Base-by-base conservation (phyloP, 2,888 invertebrate genomes). In the Euclidia mi region DNA sequence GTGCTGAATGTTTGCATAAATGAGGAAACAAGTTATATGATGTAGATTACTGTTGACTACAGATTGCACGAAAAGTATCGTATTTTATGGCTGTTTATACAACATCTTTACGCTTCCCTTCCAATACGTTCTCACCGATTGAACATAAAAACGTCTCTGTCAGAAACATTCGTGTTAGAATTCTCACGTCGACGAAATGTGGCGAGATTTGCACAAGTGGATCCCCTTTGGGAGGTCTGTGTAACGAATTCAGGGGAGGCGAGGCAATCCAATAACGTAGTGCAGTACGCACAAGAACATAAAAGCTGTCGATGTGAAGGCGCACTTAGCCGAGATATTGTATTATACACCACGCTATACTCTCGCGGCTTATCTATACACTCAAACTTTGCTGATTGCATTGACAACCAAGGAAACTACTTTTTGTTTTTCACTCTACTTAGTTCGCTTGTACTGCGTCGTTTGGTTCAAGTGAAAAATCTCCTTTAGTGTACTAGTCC, bases 141-240 rank as follows among this genome's bases (percentile, higher is more conserved):
- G 83, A 82, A 76, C 84, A 84, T 86, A 86, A 85, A 71, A 87
- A 84, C 78, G 80, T 82, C 79, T 79, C 77, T 79, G 80, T 77
- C 83, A 79, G 74, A 82, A 80, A 76, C 79, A 83, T 79, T 82
- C 79, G 62, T 72, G 52, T 76, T 78, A 76, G 78, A 79, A 82
- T 81, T 81, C 74, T 73, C 80, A 77, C 80, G 71, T 81, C 71
- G 76, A 70, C 65, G 73, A 76, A 84, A 85, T 82, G 84, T 76
- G 78, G 81, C 76, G 73, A 84, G 81, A 85, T 86, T 87, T 84
- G 81, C 65, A n/a, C n/a, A n/a, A n/a, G n/a, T n/a, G n/a, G n/a
- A n/a, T n/a, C n/a, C 76, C 84, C 79, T 82, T 74, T 70, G 78
- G 79, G 79, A 71, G 56, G 56, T 25, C 28, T 66, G 60, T 67